Conservation (phyloP, 2,888 invertebrate species). For the Chaetogeoica ovagalla region DNA sequence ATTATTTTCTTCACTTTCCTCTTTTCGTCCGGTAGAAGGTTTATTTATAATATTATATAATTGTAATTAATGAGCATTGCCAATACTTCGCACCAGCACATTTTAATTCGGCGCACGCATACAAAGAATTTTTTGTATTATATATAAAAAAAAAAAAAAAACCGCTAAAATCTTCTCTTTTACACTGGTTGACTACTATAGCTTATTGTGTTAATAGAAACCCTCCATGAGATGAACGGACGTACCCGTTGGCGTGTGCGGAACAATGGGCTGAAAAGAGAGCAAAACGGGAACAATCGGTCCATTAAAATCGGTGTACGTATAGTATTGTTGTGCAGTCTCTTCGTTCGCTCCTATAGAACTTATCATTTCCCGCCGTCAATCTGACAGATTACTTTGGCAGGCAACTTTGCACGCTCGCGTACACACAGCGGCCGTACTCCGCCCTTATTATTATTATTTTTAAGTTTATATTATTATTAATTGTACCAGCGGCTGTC, state of each 20-base stretch:
- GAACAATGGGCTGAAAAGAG: conserved; percentile 45
- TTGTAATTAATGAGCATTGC: neutral
- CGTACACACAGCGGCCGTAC: too few species aligned
- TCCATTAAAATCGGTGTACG: conserved; percentile 26
- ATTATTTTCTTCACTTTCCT: conserved; percentile 13
- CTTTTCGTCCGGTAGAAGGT: neutral
- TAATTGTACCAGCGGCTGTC: too few species aligned
- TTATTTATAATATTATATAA: too few species aligned
- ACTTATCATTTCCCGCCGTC: conserved; percentile 40
- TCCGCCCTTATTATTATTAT: too few species aligned
- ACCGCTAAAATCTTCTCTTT: neutral
- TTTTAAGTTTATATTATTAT: too few species aligned
- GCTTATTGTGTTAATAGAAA: conserved; percentile 34
- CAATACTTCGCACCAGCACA: neutral
- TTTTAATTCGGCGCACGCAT: neutral
- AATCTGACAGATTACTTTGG: conserved; percentile 34
- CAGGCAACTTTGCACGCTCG: neutral
- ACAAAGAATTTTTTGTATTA: neutral
- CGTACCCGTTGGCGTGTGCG: neutral
- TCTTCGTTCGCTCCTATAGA: conserved; percentile 9
- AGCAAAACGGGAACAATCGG: conserved; percentile 41
- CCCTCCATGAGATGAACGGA: neutral
- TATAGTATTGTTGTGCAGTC: neutral
- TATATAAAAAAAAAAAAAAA: too few species aligned
- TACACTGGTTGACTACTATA: neutral